These are phyloP conservation scores for Leptocoma aspasia DNA, from an alignment of 2,113 vertebrate genomes.

Conservation along the genomic window DNA sequence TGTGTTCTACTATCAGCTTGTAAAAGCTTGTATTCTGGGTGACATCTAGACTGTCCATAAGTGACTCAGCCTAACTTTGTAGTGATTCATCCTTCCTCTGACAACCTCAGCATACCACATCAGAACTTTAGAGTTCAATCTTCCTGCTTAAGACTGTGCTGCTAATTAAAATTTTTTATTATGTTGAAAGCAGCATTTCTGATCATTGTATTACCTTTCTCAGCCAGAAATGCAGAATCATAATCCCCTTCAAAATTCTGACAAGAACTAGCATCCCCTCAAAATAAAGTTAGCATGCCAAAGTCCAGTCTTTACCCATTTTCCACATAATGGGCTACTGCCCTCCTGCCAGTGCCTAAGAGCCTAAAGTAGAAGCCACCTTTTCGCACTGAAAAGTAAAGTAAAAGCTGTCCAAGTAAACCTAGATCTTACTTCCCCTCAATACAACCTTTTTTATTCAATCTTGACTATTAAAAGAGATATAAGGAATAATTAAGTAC, in stretches of 20 bases:
- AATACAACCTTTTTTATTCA: neutral
- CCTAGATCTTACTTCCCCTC: neutral
- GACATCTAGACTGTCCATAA: neutral
- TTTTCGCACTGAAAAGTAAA: neutral
- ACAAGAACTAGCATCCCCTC: neutral
- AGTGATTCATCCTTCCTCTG: neutral
- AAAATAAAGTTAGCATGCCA: neutral
- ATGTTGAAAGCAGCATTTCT: neutral
- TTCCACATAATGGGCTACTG: neutral
- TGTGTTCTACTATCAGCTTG: neutral
- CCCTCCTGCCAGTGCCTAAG: neutral
- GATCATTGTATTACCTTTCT: neutral
- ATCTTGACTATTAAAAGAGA: neutral
- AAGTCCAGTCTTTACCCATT: neutral
- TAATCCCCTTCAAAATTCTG: neutral
- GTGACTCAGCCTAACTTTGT: neutral
- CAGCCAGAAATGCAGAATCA: neutral
- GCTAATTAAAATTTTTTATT: neutral
- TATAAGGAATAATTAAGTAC: neutral
- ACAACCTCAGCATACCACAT: neutral
- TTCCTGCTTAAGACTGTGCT: neutral
- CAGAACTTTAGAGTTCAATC: neutral
- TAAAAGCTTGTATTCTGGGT: neutral
- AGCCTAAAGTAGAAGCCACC: neutral
- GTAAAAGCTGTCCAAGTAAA: neutral